These are phyloP conservation scores for Perognathus longimembris DNA, from an alignment of 2,113 vertebrate genomes.

Conservation along the genomic window DNA sequence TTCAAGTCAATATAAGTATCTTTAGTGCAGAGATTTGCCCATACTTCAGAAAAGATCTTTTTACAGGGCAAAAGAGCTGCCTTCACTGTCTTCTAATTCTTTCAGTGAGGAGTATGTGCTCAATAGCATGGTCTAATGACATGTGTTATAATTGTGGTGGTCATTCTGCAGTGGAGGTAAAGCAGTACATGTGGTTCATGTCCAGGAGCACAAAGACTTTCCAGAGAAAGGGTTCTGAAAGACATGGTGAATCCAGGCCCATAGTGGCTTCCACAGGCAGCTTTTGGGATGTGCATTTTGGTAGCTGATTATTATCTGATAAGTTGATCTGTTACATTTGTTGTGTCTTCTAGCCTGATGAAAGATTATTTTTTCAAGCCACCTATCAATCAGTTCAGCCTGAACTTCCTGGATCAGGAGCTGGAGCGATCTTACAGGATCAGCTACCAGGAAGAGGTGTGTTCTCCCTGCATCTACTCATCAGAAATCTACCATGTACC, in stretches of 20 bases:
- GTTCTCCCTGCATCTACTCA: conserved; percentile 17
- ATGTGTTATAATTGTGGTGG: background rate
- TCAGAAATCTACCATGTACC: background rate
- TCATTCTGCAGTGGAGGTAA: background rate
- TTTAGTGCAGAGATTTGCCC: background rate
- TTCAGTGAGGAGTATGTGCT: background rate
- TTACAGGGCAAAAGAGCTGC: background rate
- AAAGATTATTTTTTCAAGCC: conserved; percentile 99
- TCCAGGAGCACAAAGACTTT: conserved; percentile 4
- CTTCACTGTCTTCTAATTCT: background rate
- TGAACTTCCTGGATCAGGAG: conserved; percentile 95
- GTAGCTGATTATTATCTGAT: background rate
- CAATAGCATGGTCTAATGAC: background rate
- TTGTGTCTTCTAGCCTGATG: conserved; percentile 92
- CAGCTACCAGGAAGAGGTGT: conserved; percentile 97
- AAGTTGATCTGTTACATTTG: background rate
- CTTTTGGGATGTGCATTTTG: background rate
- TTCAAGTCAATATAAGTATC: background rate
- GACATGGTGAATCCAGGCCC: background rate
- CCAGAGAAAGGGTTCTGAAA: background rate
- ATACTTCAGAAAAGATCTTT: background rate
- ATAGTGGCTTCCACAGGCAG: background rate
- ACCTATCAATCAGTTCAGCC: conserved; percentile 97
- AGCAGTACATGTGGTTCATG: background rate
- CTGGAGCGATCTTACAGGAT: conserved; percentile 93